These are phyloP conservation scores for Frankliniella intonsa DNA, from an alignment of 2,888 invertebrate species.

Conservation along the genomic window DNA sequence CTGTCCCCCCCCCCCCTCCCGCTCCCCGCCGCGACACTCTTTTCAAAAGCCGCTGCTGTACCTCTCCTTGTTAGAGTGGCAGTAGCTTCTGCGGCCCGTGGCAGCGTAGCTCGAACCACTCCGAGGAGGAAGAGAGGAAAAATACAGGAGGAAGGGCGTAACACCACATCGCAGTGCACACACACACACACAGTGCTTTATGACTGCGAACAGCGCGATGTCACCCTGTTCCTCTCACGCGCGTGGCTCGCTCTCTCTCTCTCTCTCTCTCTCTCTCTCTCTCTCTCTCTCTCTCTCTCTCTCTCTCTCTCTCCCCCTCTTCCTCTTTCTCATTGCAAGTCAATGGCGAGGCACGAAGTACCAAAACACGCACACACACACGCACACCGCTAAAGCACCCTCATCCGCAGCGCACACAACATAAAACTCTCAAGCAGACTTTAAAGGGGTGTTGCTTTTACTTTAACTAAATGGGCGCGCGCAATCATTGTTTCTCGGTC, in stretches of 20 bases:
- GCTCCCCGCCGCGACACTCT: too few relatives aligned
- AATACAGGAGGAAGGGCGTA: too few relatives aligned
- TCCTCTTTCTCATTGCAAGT: constrained; percentile 13
- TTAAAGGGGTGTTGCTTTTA: too few relatives aligned
- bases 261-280: not conserved
- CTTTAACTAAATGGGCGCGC: too few relatives aligned
- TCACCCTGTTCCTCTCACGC: not conserved
- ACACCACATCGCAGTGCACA: not conserved
- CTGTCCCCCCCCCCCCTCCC: too few relatives aligned
- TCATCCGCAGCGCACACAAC: not conserved
- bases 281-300: not conserved
- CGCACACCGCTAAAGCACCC: not conserved
- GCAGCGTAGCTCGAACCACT: too few relatives aligned
- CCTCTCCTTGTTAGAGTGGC: too few relatives aligned
- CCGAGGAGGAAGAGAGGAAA: too few relatives aligned
- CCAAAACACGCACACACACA: not conserved
- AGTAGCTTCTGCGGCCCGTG: too few relatives aligned
- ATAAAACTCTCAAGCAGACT: not conserved
- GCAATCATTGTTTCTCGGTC: too few relatives aligned
- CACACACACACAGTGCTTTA: not conserved
- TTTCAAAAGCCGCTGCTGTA: too few relatives aligned
- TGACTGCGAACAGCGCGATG: not conserved
- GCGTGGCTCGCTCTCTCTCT: too few relatives aligned
- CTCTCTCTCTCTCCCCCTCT: not conserved
- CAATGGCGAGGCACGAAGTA: not conserved